Base-by-base conservation (phyloP, 2,113 vertebrate genomes). In the Saiga tatarica region DNA sequence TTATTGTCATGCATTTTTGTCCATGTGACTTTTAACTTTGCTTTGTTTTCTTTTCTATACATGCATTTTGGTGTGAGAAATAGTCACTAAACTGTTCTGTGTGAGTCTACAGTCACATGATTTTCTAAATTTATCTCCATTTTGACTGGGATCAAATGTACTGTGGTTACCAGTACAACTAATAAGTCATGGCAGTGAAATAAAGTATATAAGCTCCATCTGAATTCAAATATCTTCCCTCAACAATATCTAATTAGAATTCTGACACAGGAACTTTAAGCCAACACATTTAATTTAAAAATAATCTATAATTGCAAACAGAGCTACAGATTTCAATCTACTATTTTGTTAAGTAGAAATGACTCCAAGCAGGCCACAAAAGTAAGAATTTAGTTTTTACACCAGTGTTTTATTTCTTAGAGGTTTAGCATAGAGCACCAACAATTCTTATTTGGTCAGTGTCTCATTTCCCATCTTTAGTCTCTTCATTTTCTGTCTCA, bases 401-500 rank as follows among this genome's bases (percentile, higher is more conserved):
- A 88, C 6, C 36, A 81, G 39, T 5, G 9, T 50, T n/a, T 50
- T 89, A 62, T 94, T 83, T 52, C 92, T 94, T 89, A 78, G 82
- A 88, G 82, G 16, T 23, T 76, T 53, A 52, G 4, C 36, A 78
- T 3, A 74, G 21, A 87, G 30, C 15, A 74, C 79, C 53, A 19
- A 11, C 4, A 30, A 19, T 60, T 17, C 55, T 79, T 55, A 95
- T 83, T 89, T 84, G 36, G 47, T 53, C 79, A 76, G 74, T 12
- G 52, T 94, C 26, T 79, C n/a, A 39, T 76, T 95, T 88, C 47
- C 33, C 33, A 83, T 91, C 14, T n/a, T 98, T 92, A 92, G 19
- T 92, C 45, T 28, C 64, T 60, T 97, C 25, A n/a, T 39, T 79
- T 81, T 96, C 95, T 95, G 47, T 90, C 76, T 96, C 87, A 84